Evolutionary conservation across 2,888 invertebrate genomes (phyloP), one percentile per base, ranked within the genome.

Genomic region (Harmothoe impar): DNA sequence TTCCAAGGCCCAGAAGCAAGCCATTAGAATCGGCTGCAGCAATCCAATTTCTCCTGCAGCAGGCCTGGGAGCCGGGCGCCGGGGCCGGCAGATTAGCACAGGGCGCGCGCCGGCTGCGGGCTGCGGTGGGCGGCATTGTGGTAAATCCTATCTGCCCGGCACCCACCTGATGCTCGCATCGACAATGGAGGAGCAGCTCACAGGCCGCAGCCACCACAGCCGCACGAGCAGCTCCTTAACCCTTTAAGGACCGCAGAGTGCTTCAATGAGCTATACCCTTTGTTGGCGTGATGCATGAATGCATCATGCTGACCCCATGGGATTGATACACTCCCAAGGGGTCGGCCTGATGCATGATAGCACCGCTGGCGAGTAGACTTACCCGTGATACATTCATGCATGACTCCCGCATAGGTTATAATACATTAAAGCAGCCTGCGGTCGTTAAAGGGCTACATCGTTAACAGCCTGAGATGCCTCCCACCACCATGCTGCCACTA

Each of bases 21-120:
- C 86, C 86, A 86, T 86, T 86, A 86, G 86, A 31, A 86, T 54
- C 54, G 7, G 29, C 54, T 23, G 20, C 52, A 35, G 81, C 81
- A 86, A 86, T 86, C 86, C 86, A 86, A 86, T 86, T 86, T 31
- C 86, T 52, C 54, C 31, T 29, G 54, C 43, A 23, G 52, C 84
- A 23, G 84, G 84, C 78, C 78, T 10, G 7, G 5, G 31, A 35
- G 33, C 84, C 20, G 29, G 84, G 52, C 29, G 54, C 86, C 54
- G 25, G 15, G 25, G 86, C 23, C n/a, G 15, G 29, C 35, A 81
- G 43, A 81, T 81, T 81, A 81, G 81, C 81, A 81, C 81, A 15
- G 81, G 1, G 15, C 15, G 43, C n/a, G 77, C 3, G 77, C n/a
- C 62, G 25, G 62, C 62, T 23, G 77, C 25, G 7, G 31, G 77